phyloP scores from a whole-genome alignment of 2,888 invertebrate species.

The Dinocampus coccinellae region DNA sequence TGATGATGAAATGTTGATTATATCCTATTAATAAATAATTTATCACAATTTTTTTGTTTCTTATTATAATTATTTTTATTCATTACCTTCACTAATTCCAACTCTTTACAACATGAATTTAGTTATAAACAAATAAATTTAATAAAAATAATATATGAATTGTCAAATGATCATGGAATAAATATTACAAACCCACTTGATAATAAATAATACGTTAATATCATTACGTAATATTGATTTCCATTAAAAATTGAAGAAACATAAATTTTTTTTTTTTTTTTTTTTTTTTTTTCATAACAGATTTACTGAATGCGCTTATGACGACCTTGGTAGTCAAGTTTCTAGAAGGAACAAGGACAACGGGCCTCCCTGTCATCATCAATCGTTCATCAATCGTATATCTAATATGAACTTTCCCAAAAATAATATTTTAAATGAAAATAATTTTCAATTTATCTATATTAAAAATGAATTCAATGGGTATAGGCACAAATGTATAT shows the following conservation, averaged over 20 bases:
- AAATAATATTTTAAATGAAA: background rate
- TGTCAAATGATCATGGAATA: background rate
- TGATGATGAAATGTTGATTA: background rate
- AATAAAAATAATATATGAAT: conserved; percentile 22
- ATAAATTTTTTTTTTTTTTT: conserved; percentile 18
- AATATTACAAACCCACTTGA: background rate
- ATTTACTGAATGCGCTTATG: background rate
- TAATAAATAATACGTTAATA: conserved; percentile 4
- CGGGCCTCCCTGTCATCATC: background rate
- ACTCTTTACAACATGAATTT: too few relatives aligned
- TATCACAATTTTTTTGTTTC: background rate
- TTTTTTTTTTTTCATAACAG: background rate
- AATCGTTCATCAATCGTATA: background rate
- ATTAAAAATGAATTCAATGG: background rate
- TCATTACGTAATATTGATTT: conserved; percentile 30
- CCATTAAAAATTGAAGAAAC: conserved; percentile 28
- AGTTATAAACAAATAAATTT: conserved; percentile 27
- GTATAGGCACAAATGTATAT: background rate
- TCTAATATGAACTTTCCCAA: background rate
- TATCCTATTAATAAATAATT: background rate
- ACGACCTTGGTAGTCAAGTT: conserved; percentile 7
- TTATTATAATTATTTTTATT: background rate
- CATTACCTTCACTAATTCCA: background rate
- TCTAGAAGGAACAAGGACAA: conserved; percentile 17
- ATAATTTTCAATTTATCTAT: too few relatives aligned